Conservation (phyloP, 2,797 vertebrate genomes). For the Gambelia wislizenii region DNA sequence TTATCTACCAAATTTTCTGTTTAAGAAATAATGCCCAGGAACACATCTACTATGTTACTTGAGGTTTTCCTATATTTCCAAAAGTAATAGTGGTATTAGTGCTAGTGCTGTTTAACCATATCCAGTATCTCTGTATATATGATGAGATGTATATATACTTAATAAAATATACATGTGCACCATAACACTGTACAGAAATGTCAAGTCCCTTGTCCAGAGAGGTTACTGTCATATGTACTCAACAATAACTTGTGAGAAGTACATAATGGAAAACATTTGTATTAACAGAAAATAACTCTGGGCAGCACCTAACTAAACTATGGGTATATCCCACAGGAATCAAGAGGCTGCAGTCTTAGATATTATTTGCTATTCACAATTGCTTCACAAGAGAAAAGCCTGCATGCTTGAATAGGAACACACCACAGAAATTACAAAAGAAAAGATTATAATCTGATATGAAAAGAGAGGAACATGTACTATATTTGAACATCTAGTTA, state of each 20-base stretch:
- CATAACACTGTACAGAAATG: too few relatives aligned
- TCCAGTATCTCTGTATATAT: not conserved
- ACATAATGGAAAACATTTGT: conserved; percentile 31
- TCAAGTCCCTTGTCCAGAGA: too few relatives aligned
- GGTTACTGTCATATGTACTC: too few relatives aligned
- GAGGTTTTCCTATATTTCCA: too few relatives aligned
- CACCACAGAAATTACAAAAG: conserved; percentile 6
- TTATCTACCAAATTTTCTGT: too few relatives aligned
- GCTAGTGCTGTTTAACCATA: not conserved
- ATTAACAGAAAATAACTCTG: conserved; percentile 52
- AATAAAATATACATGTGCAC: not conserved
- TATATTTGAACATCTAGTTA: not conserved
- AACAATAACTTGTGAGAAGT: conserved; percentile 3
- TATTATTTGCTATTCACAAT: conserved; percentile 40
- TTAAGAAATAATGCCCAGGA: too few relatives aligned
- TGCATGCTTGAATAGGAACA: conserved; percentile 25
- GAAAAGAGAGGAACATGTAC: not conserved
- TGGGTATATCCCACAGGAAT: too few relatives aligned
- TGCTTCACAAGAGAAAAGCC: not conserved
- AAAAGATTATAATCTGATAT: conserved; percentile 15
- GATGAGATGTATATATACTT: not conserved
- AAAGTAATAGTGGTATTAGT: too few relatives aligned
- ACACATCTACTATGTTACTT: too few relatives aligned
- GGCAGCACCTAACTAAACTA: not conserved
- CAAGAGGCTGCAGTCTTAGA: not conserved